Evolutionary conservation across 1,140 invertebrate species (phyloP).

Genomic region (Pectinophora gossypiella): DNA sequence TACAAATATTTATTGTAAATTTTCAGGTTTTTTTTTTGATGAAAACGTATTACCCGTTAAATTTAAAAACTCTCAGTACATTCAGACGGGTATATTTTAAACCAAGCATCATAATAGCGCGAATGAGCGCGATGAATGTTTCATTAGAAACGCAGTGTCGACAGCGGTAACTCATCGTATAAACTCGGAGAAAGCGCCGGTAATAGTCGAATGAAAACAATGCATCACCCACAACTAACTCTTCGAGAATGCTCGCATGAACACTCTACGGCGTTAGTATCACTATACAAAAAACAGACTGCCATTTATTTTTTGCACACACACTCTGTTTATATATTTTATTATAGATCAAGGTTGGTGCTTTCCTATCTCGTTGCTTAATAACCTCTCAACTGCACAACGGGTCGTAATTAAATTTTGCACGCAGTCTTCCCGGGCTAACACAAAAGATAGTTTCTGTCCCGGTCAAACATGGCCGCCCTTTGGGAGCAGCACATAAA

Average conservation of each 20-base stretch:
- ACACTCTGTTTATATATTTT: too few species aligned
- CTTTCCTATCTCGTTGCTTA: neutral
- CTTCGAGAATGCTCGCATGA: too few species aligned
- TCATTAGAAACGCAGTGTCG: constrained; percentile 9
- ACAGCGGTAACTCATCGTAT: constrained; percentile 10
- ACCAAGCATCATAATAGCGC: constrained; percentile 7
- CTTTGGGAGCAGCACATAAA: neutral
- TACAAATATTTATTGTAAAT: too few species aligned
- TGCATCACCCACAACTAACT: neutral
- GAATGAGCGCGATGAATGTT: constrained; percentile 15
- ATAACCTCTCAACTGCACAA: neutral
- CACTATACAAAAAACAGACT: too few species aligned
- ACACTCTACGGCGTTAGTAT: too few species aligned
- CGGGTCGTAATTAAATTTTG: neutral
- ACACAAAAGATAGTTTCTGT: neutral
- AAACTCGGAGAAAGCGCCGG: constrained; percentile 12
- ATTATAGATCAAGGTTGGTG: too few species aligned
- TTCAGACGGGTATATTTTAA: constrained; percentile 4
- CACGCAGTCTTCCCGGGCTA: neutral
- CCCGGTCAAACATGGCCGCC: neutral
- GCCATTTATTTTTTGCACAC: too few species aligned
- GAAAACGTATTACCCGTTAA: neutral
- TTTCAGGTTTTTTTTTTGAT: too few species aligned
- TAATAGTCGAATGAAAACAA: constrained; percentile 15
- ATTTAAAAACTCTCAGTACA: constrained; percentile 7